These are phyloP conservation scores for Dexiosoma caninum DNA, from an alignment of 2,888 invertebrate genomes.

Conservation along the genomic window DNA sequence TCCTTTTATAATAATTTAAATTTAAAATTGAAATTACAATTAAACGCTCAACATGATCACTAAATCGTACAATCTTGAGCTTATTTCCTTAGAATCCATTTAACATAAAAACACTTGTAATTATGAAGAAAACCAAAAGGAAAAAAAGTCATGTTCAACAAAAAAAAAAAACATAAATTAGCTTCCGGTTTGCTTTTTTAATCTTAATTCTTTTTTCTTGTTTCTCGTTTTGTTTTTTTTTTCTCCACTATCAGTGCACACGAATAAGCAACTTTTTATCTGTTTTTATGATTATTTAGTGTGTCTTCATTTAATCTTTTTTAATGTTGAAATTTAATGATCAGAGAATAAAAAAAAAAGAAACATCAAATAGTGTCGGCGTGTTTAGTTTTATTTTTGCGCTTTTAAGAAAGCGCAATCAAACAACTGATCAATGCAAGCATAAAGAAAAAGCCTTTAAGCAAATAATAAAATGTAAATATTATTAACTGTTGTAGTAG, in stretches of 20 bases:
- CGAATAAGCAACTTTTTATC: slow-evolving; percentile 4
- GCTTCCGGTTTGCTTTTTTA: slow-evolving; percentile 52
- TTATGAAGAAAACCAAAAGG: background rate
- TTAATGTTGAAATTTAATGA: slow-evolving; percentile 17
- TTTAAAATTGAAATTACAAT: no score
- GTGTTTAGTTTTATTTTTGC: slow-evolving; percentile 13
- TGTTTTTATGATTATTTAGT: slow-evolving; percentile 25
- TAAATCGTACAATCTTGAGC: no score
- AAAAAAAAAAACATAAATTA: slow-evolving; percentile 41
- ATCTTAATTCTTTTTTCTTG: slow-evolving; percentile 9
- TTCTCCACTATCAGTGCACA: no score
- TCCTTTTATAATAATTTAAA: no score
- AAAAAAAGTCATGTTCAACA: slow-evolving; percentile 2
- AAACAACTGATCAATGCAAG: slow-evolving; percentile 61
- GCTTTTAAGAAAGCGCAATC: slow-evolving; percentile 37
- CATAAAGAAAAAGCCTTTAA: background rate
- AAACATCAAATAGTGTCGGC: slow-evolving; percentile 4
- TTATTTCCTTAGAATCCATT: slow-evolving; percentile 39
- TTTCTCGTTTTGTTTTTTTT: no score
- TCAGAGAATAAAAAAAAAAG: background rate
- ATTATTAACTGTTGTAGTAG: no score
- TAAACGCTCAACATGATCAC: no score
- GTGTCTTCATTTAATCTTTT: background rate
- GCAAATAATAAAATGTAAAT: background rate
- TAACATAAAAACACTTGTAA: slow-evolving; percentile 34